Evolutionary conservation across 2,113 vertebrate genomes (phyloP), one percentile per base, ranked within the genome.

Genomic region (Philantomba maxwellii): DNA sequence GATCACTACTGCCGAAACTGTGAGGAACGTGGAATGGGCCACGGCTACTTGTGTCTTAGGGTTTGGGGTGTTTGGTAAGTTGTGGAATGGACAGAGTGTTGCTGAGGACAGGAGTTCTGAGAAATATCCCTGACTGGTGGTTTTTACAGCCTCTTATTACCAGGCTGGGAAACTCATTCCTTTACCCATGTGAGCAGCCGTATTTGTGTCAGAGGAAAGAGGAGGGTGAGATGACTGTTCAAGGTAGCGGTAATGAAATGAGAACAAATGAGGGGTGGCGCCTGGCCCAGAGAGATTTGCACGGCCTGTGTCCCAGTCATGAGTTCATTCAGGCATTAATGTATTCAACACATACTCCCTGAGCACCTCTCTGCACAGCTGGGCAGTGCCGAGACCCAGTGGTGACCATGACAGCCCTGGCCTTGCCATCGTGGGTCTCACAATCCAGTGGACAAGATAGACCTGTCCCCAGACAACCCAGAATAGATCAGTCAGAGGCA

Each of bases 21-120:
- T 99, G 73, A 99, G 99, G 57, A 99, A 99, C 66, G 39, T 99
- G 97, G 98, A 99, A 4, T 99, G 99, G 99, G 99, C 99, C 87
- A 98, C 99, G 0, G 98, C 98, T 75, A 99, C 99, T 78, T 99
- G 99, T 86, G 99, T 99, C 25, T 98, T 99, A 94, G 97, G 99
- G 49, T 99, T 99, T 97, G 99, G 64, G 70, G 99, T 99, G 75
- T 99, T 99, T 0, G 99, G 99, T 99, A 96, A 98, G 99, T 77
- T 96, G 81, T 88, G 23, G 43, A 64, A 58, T 6, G 17, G 55
- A 57, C 73, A 53, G 2, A 12, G 8, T 21, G 12, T 62, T 39
- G 25, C 49, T 30, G 28, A 95, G 55, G 6, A 7, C 28, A 17
- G 55, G 51, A 19, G 28, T 55, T 30, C 58, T 12, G 33, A 60